Evolutionary conservation across 2,113 vertebrate species (phyloP).

Genomic region (Campylomormyrus numenius): DNA sequence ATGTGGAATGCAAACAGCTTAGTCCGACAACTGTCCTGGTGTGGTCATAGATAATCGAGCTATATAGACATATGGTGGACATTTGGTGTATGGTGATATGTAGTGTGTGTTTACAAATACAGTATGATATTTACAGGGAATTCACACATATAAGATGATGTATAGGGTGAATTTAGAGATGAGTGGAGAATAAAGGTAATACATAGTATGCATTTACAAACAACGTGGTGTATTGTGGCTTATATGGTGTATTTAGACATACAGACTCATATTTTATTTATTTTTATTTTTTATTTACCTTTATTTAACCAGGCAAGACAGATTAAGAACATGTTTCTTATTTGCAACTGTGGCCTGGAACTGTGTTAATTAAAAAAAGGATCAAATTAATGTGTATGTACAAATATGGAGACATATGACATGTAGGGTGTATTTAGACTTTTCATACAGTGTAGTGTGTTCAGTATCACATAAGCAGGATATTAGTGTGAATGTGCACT

Average conservation of each 20-base stretch:
- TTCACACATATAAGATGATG: background rate
- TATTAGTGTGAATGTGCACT: background rate
- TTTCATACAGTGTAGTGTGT: background rate
- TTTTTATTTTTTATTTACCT: no score
- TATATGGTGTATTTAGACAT: background rate
- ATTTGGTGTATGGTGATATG: background rate
- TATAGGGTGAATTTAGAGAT: background rate
- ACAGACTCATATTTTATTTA: background rate
- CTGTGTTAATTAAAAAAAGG: background rate
- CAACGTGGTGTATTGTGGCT: background rate
- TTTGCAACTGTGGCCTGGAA: no score
- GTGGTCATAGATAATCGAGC: background rate
- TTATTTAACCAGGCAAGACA: no score
- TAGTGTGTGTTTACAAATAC: background rate
- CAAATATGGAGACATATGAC: background rate
- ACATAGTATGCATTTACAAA: background rate
- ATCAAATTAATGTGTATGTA: background rate
- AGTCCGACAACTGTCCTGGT: background rate
- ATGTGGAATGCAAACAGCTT: background rate
- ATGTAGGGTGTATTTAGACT: background rate
- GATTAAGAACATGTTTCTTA: no score
- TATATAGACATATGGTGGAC: background rate
- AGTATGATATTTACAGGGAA: background rate
- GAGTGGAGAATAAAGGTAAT: background rate
- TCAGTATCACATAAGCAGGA: background rate